Evolutionary conservation across 2,113 vertebrate genomes (phyloP).

Genomic region (Barbus barbus): DNA sequence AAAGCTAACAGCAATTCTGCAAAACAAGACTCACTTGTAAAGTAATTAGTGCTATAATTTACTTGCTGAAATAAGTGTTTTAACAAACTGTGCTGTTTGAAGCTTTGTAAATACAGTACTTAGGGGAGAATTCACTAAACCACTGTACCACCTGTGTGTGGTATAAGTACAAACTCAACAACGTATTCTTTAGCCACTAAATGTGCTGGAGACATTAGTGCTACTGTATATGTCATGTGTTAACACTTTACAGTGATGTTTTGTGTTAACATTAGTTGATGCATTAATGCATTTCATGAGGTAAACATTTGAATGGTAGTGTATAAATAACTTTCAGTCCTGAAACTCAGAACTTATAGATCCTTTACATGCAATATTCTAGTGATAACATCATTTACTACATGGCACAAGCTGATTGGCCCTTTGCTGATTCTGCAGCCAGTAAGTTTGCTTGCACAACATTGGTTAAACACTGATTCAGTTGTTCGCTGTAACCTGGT

Average conservation of each 20-base stretch:
- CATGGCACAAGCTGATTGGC: too few relatives aligned
- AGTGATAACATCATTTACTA: too few relatives aligned
- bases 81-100: neutral
- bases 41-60: conserved; percentile 26
- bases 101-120: neutral
- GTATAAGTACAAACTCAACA: neutral
- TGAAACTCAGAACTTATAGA: too few relatives aligned
- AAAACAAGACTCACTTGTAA: neutral
- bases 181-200: neutral
- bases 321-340: too few relatives aligned
- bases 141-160: neutral
- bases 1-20: neutral
- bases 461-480: too few relatives aligned
- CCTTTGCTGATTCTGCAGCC: too few relatives aligned
- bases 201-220: neutral
- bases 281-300: too few relatives aligned
- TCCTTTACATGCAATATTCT: too few relatives aligned
- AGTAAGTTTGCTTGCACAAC: too few relatives aligned
- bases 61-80: neutral
- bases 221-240: neutral
- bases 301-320: too few relatives aligned
- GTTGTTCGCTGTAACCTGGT: too few relatives aligned
- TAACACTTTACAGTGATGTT: neutral
- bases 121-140: neutral
- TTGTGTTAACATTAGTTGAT: too few relatives aligned